These are phyloP conservation scores for Perithous albicinctus DNA, from an alignment of 2,888 invertebrate genomes.

Conservation along the genomic window DNA sequence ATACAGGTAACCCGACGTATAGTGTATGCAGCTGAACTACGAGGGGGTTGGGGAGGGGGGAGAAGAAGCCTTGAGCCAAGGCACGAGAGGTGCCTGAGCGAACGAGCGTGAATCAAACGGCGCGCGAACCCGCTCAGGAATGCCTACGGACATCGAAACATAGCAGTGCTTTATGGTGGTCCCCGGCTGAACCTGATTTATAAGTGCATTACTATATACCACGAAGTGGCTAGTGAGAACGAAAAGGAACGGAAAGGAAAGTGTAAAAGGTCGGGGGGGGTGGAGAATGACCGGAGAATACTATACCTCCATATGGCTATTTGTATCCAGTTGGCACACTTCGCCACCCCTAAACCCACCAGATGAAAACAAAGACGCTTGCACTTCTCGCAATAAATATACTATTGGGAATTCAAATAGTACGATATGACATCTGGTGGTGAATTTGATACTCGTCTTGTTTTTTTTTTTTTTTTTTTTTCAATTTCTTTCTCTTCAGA, in stretches of 20 bases:
- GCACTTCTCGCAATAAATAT: too few relatives aligned
- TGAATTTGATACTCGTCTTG: too few relatives aligned
- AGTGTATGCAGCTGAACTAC: conserved; percentile 31
- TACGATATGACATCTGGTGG: too few relatives aligned
- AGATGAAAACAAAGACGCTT: conserved; percentile 7
- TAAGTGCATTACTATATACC: conserved; percentile 84
- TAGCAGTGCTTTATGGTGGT: conserved; percentile 85
- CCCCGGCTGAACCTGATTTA: conserved; percentile 85
- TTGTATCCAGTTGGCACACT: conserved; percentile 75
- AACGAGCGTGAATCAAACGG: conserved; percentile 83
- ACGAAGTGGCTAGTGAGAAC: conserved; percentile 71
- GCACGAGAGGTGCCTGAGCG: conserved; percentile 74
- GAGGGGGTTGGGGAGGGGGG: conserved; percentile 55
- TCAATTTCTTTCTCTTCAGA: too few relatives aligned
- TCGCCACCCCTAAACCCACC: conserved; percentile 22
- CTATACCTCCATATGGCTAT: conserved; percentile 68
- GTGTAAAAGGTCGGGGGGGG: conserved; percentile 61
- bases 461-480: too few relatives aligned
- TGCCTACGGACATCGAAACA: conserved; percentile 85
- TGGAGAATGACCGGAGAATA: conserved; percentile 51
- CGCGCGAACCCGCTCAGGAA: conserved; percentile 83
- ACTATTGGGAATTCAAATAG: too few relatives aligned
- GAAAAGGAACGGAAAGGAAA: conserved; percentile 49
- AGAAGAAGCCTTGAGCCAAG: conserved; percentile 60
- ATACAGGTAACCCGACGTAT: conserved; percentile 52